Conservation (phyloP, 1,140 invertebrate genomes). For the Zaprionus nigranus region DNA sequence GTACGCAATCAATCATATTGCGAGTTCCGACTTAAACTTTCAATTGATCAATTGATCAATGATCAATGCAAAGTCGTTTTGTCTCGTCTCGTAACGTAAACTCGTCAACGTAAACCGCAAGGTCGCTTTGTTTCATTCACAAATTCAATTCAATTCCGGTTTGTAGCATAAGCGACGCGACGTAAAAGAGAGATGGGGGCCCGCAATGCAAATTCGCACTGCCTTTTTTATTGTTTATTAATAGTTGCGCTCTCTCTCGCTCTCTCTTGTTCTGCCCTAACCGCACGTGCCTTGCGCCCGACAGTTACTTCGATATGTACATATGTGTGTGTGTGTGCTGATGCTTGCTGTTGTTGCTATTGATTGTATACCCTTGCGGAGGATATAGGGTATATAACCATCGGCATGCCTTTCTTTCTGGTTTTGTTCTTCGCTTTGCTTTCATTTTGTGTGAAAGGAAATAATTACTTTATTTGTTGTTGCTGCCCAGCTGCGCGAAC, state of each 20-base stretch:
- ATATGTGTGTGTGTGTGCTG: not conserved
- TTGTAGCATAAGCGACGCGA: constrained; percentile 26
- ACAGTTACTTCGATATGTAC: constrained; percentile 22
- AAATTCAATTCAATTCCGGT: constrained; percentile 51
- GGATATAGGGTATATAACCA: too few species aligned
- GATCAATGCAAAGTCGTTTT: constrained; percentile 39
- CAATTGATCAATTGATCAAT: constrained; percentile 45
- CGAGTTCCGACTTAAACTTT: constrained; percentile 17
- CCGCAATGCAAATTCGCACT: not conserved
- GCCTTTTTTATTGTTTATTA: constrained; percentile 49
- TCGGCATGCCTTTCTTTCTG: constrained; percentile 3
- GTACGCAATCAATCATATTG: constrained; percentile 33
- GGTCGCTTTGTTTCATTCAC: constrained; percentile 40
- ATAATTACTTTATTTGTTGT: constrained; percentile 78
- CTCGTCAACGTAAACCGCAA: constrained; percentile 9
- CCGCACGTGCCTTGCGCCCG: constrained; percentile 65
- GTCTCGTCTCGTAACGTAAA: constrained; percentile 41
- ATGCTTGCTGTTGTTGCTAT: constrained; percentile 11
- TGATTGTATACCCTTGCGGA: too few species aligned
- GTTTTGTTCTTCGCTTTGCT: constrained; percentile 61
- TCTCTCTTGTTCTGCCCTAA: constrained; percentile 8
- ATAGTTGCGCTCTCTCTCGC: constrained; percentile 30
- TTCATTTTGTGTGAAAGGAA: constrained; percentile 64
- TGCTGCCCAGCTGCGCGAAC: constrained; percentile 54
- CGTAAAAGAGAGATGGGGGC: not conserved